phyloP scores from a whole-genome alignment of 2,113 vertebrate genomes.

The Candoia aspera region DNA sequence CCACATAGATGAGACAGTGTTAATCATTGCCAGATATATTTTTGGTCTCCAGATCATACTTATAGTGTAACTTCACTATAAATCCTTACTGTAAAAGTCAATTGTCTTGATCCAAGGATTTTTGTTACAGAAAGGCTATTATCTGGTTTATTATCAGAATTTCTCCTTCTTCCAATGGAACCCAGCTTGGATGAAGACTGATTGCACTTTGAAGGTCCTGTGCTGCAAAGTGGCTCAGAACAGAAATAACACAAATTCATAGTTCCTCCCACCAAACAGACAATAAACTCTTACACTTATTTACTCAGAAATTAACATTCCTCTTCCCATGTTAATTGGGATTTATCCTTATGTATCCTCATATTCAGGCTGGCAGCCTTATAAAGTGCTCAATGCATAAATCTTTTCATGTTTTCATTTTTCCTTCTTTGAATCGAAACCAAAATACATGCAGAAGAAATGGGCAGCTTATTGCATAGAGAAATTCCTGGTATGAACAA shows the following conservation, averaged over 20 bases:
- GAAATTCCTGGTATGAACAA: constrained; percentile 54
- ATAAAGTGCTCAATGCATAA: background rate
- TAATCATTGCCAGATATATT: background rate
- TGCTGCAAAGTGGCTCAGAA: background rate
- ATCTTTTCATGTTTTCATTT: background rate
- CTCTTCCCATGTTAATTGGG: background rate
- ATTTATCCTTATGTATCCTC: background rate
- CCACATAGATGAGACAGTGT: background rate
- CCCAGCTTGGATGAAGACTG: constrained; percentile 26
- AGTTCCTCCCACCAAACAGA: background rate
- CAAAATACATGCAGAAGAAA: constrained; percentile 3
- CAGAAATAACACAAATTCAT: background rate
- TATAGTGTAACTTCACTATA: background rate
- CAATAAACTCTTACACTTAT: background rate
- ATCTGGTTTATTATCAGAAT: background rate
- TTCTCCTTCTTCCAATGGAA: background rate
- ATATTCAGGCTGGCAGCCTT: background rate
- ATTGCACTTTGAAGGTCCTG: constrained; percentile 22
- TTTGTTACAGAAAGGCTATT: rapidly evolving
- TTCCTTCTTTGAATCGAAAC: background rate
- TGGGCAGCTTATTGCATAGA: constrained; percentile 66
- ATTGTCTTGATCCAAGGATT: background rate
- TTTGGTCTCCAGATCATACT: background rate
- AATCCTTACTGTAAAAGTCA: background rate
- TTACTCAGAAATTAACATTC: background rate